Base-by-base conservation (phyloP, 2,113 vertebrate species). In the Anhinga anhinga region DNA sequence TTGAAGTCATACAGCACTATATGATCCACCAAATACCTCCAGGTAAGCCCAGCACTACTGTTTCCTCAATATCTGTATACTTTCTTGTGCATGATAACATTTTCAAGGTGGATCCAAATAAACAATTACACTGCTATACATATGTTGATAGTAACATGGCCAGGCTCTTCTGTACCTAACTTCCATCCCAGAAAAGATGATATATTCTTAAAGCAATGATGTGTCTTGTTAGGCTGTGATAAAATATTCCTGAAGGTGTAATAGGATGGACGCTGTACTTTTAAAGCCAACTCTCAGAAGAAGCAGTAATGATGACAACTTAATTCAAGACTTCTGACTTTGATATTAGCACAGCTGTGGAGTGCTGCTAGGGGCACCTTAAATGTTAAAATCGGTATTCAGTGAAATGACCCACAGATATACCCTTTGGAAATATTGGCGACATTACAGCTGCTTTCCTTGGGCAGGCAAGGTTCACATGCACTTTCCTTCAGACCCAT, bases 41-140 rank as follows among this genome's bases (percentile, higher is more conserved):
- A 90, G 63, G 65, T 83, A 90, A 93, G 52, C 13, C 5, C 45
- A 82, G 22, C 23, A 85, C 82, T 83, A 58, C 74, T 93, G 78
- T 90, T 93, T 85, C 58, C 50, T 84, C 72, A 88, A 15, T 50
- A 86, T 86, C 32, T 84, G 32, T 50, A 71, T 22, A 16, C 25
- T 70, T 85, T 53, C 38, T 90, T 66, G 29, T 66, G 23, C n/a
- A 58, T 20, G 38, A 83, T 80, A 80, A 95, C 80, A 38, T 93
- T 92, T 96, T 82, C 78, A 90, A 92, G 85, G 45, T 81, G 85
- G 38, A 81, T 63, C n/a, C 55, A 86, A 88, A 67, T 40, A 92
- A 90, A 42, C 19, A 9, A 65, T 63, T 85, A 34, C 23, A 56
- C 17, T 80, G 65, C 40, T n/a, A 42, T 34, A 77, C 63, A 70